These are phyloP conservation scores for Erythrocercus mccallii DNA, from an alignment of 2,113 vertebrate species.

Conservation along the genomic window DNA sequence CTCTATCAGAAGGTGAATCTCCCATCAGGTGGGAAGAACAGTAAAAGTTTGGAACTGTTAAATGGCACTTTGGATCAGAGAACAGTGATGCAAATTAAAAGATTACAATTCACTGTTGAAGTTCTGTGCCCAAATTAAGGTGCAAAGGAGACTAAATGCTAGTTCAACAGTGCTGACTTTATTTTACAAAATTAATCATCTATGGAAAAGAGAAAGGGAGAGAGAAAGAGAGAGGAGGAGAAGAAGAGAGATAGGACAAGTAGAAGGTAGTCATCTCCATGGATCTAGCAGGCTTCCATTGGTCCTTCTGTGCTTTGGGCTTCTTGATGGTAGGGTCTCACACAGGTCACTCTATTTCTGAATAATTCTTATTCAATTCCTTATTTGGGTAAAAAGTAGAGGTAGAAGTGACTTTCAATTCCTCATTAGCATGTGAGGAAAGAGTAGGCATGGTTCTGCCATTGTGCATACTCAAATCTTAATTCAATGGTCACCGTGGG, in stretches of 20 bases:
- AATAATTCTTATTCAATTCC: neutral
- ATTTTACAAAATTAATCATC: neutral
- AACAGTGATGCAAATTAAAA: neutral
- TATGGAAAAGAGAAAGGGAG: neutral
- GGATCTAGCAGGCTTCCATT: neutral
- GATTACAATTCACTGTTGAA: fast-evolving
- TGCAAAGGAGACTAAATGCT: neutral
- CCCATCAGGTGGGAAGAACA: neutral
- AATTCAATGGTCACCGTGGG: fast-evolving
- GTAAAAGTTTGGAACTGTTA: fast-evolving
- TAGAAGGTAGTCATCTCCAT: neutral
- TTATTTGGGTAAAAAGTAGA: neutral
- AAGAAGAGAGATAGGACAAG: neutral
- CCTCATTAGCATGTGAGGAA: neutral
- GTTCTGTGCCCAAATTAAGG: neutral
- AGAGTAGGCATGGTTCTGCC: neutral
- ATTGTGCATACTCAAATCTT: fast-evolving
- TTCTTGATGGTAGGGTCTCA: neutral
- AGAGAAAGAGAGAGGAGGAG: neutral
- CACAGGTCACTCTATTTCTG: neutral
- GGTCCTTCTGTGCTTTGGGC: neutral
- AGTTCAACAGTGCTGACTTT: neutral
- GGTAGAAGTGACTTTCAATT: neutral
- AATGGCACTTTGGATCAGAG: neutral
- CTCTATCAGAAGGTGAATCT: neutral